phyloP scores from a whole-genome alignment of 2,113 vertebrate genomes.

The Turnix velox region DNA sequence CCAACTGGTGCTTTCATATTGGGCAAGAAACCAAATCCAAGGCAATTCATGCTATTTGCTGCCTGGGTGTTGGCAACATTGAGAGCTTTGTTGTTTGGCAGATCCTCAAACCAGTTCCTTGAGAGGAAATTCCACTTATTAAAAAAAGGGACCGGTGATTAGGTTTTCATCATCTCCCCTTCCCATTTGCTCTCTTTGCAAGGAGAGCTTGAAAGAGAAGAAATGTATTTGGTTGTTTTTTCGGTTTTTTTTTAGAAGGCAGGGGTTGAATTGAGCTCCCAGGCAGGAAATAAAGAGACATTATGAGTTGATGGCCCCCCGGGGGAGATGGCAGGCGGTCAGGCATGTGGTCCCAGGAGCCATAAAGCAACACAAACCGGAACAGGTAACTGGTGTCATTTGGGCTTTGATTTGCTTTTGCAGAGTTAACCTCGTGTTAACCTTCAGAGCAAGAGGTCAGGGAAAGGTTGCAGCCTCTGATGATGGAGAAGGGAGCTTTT shows the following conservation, averaged over 20 bases:
- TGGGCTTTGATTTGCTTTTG: conserved; percentile 52
- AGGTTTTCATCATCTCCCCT: conserved; percentile 34
- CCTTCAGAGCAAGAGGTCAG: conserved; percentile 35
- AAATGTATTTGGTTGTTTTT: conserved; percentile 18
- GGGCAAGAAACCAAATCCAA: neutral
- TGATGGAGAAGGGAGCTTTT: neutral
- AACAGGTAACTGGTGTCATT: conserved; percentile 42
- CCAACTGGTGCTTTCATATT: neutral
- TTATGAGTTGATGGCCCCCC: neutral
- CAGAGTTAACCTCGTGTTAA: conserved; percentile 47
- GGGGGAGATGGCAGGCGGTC: conserved; percentile 9
- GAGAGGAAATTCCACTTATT: conserved; percentile 39
- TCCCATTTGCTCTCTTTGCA: conserved; percentile 4
- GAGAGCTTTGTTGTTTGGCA: conserved; percentile 22
- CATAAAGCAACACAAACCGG: conserved; percentile 39
- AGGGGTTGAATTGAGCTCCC: neutral
- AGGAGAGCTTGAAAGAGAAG: neutral
- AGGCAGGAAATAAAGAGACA: conserved; percentile 53
- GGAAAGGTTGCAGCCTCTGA: conserved; percentile 31
- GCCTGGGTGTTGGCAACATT: neutral
- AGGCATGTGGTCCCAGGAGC: conserved; percentile 6
- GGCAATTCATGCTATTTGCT: neutral
- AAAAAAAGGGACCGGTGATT: conserved; percentile 7
- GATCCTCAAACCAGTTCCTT: neutral
- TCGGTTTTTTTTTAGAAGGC: too few relatives aligned